Percentiles rank a stretch among this genome's conserved stretches.
phyloP scores from a whole-genome alignment of 1,140 invertebrate genomes.

The Meloidogyne floridensis region DNA sequence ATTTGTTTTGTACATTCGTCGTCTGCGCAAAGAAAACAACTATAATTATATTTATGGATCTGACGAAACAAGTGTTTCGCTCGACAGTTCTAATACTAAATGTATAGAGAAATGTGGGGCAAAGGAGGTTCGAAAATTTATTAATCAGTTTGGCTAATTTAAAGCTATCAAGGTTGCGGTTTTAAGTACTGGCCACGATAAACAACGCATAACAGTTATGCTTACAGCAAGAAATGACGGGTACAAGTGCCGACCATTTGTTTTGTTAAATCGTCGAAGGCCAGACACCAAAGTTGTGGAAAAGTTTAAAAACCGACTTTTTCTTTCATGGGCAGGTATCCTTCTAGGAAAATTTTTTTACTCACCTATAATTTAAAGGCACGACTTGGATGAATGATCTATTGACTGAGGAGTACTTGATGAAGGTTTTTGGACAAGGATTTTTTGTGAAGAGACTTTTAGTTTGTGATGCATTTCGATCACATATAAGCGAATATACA shows the following conservation, averaged over 20 bases:
- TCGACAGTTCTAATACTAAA: constrained; percentile 6
- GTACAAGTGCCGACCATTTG: constrained; percentile 11
- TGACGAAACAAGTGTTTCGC: constrained; percentile 25
- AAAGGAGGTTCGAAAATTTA: background rate
- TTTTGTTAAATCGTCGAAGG: background rate
- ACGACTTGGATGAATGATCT: constrained; percentile 31
- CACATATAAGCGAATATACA: too few relatives aligned
- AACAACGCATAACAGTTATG: constrained; percentile 23
- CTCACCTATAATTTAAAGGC: too few relatives aligned
- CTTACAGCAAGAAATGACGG: constrained; percentile 21
- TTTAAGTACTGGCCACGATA: constrained; percentile 20
- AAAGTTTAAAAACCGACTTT: constrained; percentile 17
- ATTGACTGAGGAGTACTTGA: constrained; percentile 8
- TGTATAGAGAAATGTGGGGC: constrained; percentile 11
- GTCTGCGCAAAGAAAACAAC: constrained; percentile 18
- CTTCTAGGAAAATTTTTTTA: background rate
- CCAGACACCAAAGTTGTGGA: constrained; percentile 10
- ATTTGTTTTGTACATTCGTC: constrained; percentile 26
- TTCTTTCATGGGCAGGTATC: constrained; percentile 8
- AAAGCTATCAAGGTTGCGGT: constrained; percentile 1
- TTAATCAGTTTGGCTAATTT: background rate
- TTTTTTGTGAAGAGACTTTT: too few relatives aligned
- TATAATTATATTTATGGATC: constrained; percentile 21
- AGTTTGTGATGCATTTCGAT: too few relatives aligned
- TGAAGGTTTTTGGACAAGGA: background rate